Percentiles rank a stretch among this genome's conserved stretches.
Evolutionary conservation across 2,888 invertebrate genomes (phyloP).

Genomic region (Crematogaster levior): DNA sequence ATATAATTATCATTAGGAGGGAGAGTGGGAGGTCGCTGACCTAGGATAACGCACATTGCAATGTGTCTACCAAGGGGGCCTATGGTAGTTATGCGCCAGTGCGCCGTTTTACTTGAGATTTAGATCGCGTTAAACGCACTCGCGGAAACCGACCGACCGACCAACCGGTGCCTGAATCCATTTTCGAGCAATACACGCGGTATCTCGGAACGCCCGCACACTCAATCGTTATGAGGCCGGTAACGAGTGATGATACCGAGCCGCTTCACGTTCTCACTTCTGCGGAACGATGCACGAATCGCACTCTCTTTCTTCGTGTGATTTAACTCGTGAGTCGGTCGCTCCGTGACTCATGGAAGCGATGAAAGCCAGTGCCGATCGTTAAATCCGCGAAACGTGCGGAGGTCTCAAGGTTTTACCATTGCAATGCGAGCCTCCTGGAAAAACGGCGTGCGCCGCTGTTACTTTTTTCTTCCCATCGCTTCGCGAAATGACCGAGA

Average conservation of each 20-base stretch:
- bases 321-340: slow-evolving; percentile 46
- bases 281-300: slow-evolving; percentile 1
- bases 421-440: neutral
- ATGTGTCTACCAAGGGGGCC: slow-evolving; percentile 18
- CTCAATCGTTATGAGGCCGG: slow-evolving; percentile 12
- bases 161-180: slow-evolving; percentile 7
- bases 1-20: slow-evolving; percentile 78
- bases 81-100: slow-evolving; percentile 38
- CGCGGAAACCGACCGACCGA: slow-evolving; percentile 38
- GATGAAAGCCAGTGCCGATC: slow-evolving; percentile 48
- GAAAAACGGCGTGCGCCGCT: neutral
- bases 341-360: slow-evolving; percentile 53
- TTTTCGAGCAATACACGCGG: slow-evolving; percentile 33
- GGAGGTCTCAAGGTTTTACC: slow-evolving; percentile 20
- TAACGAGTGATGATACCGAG: slow-evolving; percentile 2
- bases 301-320: neutral
- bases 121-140: slow-evolving; percentile 46
- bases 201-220: neutral
- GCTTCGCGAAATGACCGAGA: neutral
- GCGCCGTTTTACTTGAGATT: slow-evolving; percentile 37
- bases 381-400: slow-evolving; percentile 44
- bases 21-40: slow-evolving; percentile 60
- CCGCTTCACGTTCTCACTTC: neutral
- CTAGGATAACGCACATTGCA: slow-evolving; percentile 49
- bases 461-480: neutral